Evolutionary conservation across 2,797 vertebrate genomes (phyloP), one percentile per base, ranked within the genome.

Genomic region (Enteromius afrohamiltoni): DNA sequence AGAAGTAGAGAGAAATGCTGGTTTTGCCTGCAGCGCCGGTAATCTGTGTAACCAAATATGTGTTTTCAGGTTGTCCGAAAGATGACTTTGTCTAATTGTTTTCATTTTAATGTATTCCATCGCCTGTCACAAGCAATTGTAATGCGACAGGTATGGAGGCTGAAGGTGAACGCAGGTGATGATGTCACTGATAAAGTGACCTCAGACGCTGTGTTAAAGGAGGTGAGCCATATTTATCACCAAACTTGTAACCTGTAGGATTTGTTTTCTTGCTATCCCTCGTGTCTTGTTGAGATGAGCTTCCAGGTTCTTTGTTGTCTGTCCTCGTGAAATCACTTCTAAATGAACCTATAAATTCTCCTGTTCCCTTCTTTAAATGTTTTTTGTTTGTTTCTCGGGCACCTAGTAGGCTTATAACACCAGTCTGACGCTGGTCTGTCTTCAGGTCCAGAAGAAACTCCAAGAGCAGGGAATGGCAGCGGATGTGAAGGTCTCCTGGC

Each of bases 391-490:
- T 42, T 6, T 65, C 34, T 40, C 21, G n/a, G 13, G 29, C 4
- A 6, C 37, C 37, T 19, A 45, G 21, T 42, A 3, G n/a, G 1
- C 37, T 13, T 69, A 9, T 68, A 6, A 5, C 10, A 6, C 6
- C n/a, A 40, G 67, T 45, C 68, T 70, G 40, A 70, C 13, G 8
- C 23, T 4, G 7, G 40, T 70, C n/a, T 70, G 68, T 55, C 19
- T 45, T 88, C 29, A 91, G 90, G 64, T 87, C 85, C 75, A 10
- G 37, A 4, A 68, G 83, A 85, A 42, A 9, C 77, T 89, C 47
- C n/a, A 23, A 42, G 65, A 80, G 16, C 42, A 69, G 21, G 79
- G 83, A 9, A 3, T 83, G 60, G 6, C 58, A 1, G 60, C 49
- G 6, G 1, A 77, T 69, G 7, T 87, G 53, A 53, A 68, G 4